phyloP scores from a whole-genome alignment of 2,888 invertebrate species.

The Zele albiditarsus region DNA sequence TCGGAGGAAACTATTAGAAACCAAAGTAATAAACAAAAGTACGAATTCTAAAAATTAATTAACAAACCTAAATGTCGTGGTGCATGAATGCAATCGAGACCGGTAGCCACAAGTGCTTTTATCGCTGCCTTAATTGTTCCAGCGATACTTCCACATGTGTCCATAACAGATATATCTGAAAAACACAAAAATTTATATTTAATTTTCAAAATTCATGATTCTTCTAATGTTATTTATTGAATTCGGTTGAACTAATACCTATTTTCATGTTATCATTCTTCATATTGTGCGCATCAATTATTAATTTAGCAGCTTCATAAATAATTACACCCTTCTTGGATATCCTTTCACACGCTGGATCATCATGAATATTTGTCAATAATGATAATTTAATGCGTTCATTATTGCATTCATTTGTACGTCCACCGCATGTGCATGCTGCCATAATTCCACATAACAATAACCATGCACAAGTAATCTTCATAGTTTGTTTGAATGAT shows the following conservation, averaged over 20 bases:
- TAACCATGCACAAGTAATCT: constrained; percentile 47
- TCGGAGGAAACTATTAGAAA: no score
- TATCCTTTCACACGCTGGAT: constrained; percentile 61
- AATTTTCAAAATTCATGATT: constrained; percentile 8
- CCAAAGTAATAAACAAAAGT: no score
- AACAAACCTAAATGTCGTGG: constrained; percentile 69
- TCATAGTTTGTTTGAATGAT: constrained; percentile 40
- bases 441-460: constrained; percentile 55
- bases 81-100: constrained; percentile 69
- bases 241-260: constrained; percentile 54
- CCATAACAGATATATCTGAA: constrained; percentile 62
- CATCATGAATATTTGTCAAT: constrained; percentile 64
- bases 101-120: constrained; percentile 69
- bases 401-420: constrained; percentile 60
- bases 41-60: background rate
- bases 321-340: constrained; percentile 64
- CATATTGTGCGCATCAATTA: constrained; percentile 64
- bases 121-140: constrained; percentile 69
- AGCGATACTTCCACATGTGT: constrained; percentile 70
- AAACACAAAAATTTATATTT: background rate
- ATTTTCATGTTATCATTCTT: constrained; percentile 64
- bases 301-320: constrained; percentile 64
- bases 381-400: constrained; percentile 60
- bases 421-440: constrained; percentile 66
- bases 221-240: no score